phyloP scores from a whole-genome alignment of 2,888 invertebrate genomes.

The Anagyrus pseudococci region DNA sequence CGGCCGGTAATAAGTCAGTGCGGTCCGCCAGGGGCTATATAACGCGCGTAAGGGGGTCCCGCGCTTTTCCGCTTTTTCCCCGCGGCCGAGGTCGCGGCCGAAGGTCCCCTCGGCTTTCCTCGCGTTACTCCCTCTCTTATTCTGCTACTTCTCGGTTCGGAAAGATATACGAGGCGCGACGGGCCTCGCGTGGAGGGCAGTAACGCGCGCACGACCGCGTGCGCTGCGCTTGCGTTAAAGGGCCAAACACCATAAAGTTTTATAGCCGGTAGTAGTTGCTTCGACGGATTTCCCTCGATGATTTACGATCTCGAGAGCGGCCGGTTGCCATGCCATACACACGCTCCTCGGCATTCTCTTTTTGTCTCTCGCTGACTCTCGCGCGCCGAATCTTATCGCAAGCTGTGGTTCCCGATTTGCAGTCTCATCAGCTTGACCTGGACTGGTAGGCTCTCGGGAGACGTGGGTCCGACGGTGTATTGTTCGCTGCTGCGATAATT shows the following conservation, averaged over 20 bases:
- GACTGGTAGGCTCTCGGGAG: neutral
- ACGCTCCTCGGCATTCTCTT: neutral
- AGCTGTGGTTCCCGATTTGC: neutral
- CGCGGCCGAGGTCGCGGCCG: neutral
- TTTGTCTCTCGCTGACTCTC: neutral
- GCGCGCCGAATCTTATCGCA: neutral
- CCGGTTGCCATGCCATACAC: neutral
- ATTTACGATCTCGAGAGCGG: slow-evolving; percentile 52
- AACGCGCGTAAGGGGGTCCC: too few species aligned
- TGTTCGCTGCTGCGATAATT: neutral
- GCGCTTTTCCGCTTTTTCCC: slow-evolving; percentile 19
- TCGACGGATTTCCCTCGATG: slow-evolving; percentile 52
- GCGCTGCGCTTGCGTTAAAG: slow-evolving; percentile 32
- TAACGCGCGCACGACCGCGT: slow-evolving; percentile 26
- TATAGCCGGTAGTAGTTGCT: slow-evolving; percentile 56
- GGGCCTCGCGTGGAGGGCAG: slow-evolving; percentile 27
- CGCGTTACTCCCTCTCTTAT: neutral
- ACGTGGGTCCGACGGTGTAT: too few species aligned
- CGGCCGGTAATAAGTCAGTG: slow-evolving; percentile 30
- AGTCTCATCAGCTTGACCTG: neutral
- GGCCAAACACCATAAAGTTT: slow-evolving; percentile 56
- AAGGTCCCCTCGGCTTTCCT: neutral
- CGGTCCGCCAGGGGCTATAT: too few species aligned
- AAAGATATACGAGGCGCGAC: slow-evolving; percentile 42
- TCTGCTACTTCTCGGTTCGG: neutral